These are phyloP conservation scores for Odontamblyopus rebecca DNA, from an alignment of 2,797 vertebrate genomes.

Conservation along the genomic window DNA sequence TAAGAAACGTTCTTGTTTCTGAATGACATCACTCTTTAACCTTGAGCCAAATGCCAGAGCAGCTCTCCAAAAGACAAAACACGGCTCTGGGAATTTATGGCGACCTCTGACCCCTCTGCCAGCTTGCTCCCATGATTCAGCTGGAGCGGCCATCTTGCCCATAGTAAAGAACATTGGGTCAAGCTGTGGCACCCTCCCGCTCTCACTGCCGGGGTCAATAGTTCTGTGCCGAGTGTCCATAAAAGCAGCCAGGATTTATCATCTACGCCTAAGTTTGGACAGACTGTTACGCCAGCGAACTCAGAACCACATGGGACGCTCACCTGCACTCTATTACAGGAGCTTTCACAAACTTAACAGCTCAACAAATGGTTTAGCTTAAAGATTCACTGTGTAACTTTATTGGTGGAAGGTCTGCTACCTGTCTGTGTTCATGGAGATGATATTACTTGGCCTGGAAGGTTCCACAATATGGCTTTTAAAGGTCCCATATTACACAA, in stretches of 20 bases:
- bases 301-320: conserved; percentile 16
- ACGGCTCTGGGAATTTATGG: conserved; percentile 44
- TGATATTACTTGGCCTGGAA: no score
- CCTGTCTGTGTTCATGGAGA: no score
- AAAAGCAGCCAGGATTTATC: conserved; percentile 45
- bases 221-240: conserved; percentile 45
- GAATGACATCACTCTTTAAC: conserved; percentile 8
- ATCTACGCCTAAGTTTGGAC: conserved; percentile 9
- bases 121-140: conserved; percentile 41
- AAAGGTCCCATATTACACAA: no score
- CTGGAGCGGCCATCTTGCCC: conserved; percentile 17
- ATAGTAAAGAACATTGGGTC: conserved; percentile 35
- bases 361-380: not conserved
- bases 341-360: not conserved
- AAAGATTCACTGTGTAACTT: no score
- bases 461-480: no score
- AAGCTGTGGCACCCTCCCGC: conserved; percentile 19
- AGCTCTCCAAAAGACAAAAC: conserved; percentile 20
- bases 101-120: conserved; percentile 46
- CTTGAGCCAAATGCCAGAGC: conserved; percentile 18
- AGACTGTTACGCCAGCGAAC: conserved; percentile 7
- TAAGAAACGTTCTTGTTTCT: not conserved
- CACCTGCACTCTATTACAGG: conserved; percentile 20
- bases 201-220: conserved; percentile 35
- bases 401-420: no score